Evolutionary conservation across 2,797 vertebrate genomes (phyloP).

Genomic region (Craterocephalus amniculus): DNA sequence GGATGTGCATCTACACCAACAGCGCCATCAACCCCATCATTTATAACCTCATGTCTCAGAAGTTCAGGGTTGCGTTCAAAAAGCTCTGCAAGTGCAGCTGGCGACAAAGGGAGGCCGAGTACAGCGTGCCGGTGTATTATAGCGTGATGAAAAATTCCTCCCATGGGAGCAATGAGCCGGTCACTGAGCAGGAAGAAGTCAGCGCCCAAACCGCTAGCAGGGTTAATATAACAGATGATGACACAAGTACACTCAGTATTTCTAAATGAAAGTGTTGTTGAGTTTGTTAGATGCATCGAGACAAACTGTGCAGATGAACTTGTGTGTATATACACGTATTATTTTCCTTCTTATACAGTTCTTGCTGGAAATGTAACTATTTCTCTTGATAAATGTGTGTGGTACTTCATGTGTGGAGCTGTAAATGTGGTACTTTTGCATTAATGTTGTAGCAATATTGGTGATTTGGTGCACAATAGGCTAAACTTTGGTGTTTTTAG

Average conservation of each 20-base stretch:
- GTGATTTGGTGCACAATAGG: conserved; percentile 1
- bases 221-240: conserved; percentile 50
- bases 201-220: conserved; percentile 51
- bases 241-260: conserved; percentile 45
- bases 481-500: background rate
- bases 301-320: conserved; percentile 7
- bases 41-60: conserved; percentile 92
- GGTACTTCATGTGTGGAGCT: conserved; percentile 10
- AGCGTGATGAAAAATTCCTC: conserved; percentile 82
- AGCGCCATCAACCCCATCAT: conserved; percentile 91
- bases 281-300: background rate
- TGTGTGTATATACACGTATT: background rate
- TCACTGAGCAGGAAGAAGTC: conserved; percentile 79
- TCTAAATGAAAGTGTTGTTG: conserved; percentile 33
- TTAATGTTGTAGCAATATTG: conserved; percentile 20
- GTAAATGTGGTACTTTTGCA: conserved; percentile 16
- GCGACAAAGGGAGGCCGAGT: conserved; percentile 45
- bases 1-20: conserved; percentile 90
- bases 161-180: conserved; percentile 75
- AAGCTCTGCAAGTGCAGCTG: conserved; percentile 83
- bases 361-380: conserved; percentile 8
- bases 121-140: conserved; percentile 80
- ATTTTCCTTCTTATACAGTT: conserved; percentile 2
- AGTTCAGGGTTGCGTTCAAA: conserved; percentile 87
- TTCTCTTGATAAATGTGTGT: conserved; percentile 8